Percentiles rank a stretch among this genome's conserved stretches.
Evolutionary conservation across 2,797 vertebrate genomes (phyloP).

Genomic region (Neopelma chrysocephalum): DNA sequence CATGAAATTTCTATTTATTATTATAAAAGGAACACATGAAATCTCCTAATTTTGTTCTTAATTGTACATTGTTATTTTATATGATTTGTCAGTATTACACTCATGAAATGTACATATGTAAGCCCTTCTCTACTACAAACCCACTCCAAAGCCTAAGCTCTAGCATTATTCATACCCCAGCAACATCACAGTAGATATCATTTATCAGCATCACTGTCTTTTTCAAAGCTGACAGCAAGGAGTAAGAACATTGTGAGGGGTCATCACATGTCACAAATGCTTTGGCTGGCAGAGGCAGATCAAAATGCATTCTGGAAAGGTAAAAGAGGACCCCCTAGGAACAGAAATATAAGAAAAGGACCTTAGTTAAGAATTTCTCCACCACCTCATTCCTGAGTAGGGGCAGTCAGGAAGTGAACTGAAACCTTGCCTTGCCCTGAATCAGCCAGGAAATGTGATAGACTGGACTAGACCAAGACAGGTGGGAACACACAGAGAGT

Average conservation of each 20-base stretch:
- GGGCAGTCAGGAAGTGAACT: background rate
- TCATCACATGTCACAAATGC: constrained; percentile 13
- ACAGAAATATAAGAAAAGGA: background rate
- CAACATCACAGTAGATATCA: background rate
- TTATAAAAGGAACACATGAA: background rate
- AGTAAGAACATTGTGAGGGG: background rate
- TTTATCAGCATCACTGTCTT: background rate
- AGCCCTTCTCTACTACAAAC: background rate
- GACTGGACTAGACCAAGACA: background rate
- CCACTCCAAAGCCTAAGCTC: background rate
- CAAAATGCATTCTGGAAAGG: background rate
- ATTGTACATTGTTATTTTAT: background rate
- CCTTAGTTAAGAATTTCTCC: background rate
- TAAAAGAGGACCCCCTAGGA: background rate
- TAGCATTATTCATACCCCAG: background rate
- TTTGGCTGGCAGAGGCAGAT: background rate
- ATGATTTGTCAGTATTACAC: background rate
- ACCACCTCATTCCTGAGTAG: accelerated
- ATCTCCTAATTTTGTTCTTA: background rate
- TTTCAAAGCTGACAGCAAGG: background rate
- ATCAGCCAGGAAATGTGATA: background rate
- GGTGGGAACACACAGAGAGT: background rate
- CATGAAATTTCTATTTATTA: background rate
- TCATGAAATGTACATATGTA: background rate
- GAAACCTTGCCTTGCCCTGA: background rate